Percentiles rank a stretch among this genome's conserved stretches.
These are phyloP conservation scores for Cacoxenus indagator DNA, from an alignment of 2,888 invertebrate species.

Conservation along the genomic window DNA sequence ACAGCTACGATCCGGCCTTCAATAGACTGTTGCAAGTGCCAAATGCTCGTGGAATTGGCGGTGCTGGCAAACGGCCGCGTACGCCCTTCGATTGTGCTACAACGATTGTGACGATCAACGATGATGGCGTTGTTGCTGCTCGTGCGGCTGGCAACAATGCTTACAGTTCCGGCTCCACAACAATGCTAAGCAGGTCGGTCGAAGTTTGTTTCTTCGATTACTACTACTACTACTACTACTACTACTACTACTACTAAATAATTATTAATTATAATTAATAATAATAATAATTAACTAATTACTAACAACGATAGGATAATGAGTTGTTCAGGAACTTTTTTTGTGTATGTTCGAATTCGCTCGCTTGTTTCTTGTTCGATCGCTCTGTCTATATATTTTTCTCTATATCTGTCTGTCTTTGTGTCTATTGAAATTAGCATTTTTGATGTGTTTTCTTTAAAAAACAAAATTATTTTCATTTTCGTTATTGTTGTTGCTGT, in stretches of 20 bases:
- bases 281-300: not conserved
- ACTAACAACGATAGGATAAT: not conserved
- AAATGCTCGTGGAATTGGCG: not conserved
- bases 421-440: not conserved
- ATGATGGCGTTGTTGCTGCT: conserved; percentile 40
- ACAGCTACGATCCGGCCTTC: conserved; percentile 63
- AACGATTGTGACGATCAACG: conserved; percentile 42
- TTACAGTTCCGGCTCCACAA: too few relatives aligned
- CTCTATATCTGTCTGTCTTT: not conserved
- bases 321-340: not conserved
- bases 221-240: not conserved
- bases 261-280: not conserved
- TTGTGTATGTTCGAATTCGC: not conserved
- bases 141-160: conserved; percentile 34
- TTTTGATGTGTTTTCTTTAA: not conserved
- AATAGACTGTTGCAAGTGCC: conserved; percentile 55
- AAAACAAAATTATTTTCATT: not conserved
- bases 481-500: not conserved
- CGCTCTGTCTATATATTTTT: too few relatives aligned
- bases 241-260: not conserved
- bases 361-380: too few relatives aligned
- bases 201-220: conserved; percentile 24
- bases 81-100: conserved; percentile 53
- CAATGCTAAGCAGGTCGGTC: conserved; percentile 41
- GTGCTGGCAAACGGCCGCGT: conserved; percentile 21